A percentile compares a stretch with the other conserved stretches of the same genome.
Evolutionary conservation across 2,113 vertebrate genomes (phyloP).

Genomic region (Percina caprodes): DNA sequence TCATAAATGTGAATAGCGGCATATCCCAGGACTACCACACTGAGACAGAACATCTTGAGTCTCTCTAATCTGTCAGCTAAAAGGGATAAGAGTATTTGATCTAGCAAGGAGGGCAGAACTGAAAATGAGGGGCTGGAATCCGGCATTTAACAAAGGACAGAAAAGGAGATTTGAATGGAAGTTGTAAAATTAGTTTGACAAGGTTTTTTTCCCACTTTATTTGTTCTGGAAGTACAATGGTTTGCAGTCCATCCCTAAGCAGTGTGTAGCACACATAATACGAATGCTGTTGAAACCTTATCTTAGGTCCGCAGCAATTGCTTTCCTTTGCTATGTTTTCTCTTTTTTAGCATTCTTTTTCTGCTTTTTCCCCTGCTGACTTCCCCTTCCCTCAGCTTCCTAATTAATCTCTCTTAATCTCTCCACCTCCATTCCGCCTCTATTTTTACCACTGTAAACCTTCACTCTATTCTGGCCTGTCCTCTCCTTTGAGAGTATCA

Average conservation of each 20-base stretch:
- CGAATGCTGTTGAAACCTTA: constrained; percentile 14
- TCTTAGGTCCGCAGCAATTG: neutral
- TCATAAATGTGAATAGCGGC: constrained; percentile 51
- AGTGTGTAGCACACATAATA: constrained; percentile 1
- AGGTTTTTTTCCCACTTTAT: neutral
- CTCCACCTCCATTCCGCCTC: constrained; percentile 57
- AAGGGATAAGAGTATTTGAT: constrained; percentile 74
- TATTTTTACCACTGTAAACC: constrained; percentile 76
- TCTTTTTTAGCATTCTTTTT: constrained; percentile 31
- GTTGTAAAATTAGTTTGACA: constrained; percentile 33
- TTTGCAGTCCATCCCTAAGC: neutral
- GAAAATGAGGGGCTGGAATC: constrained; percentile 52
- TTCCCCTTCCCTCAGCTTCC: constrained; percentile 46
- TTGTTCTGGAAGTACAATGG: constrained; percentile 7
- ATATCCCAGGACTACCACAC: constrained; percentile 45
- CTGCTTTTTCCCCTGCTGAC: constrained; percentile 37
- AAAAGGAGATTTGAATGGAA: constrained; percentile 35
- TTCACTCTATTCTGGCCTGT: constrained; percentile 25
- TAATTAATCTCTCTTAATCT: constrained; percentile 79
- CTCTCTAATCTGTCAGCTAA: constrained; percentile 74
- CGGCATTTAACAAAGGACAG: constrained; percentile 49
- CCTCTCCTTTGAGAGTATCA: neutral
- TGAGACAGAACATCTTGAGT: constrained; percentile 73
- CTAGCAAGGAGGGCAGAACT: constrained; percentile 60
- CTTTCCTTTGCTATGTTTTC: neutral